These are phyloP conservation scores for Melanostigma gelatinosum DNA, from an alignment of 2,113 vertebrate species.

Conservation along the genomic window DNA sequence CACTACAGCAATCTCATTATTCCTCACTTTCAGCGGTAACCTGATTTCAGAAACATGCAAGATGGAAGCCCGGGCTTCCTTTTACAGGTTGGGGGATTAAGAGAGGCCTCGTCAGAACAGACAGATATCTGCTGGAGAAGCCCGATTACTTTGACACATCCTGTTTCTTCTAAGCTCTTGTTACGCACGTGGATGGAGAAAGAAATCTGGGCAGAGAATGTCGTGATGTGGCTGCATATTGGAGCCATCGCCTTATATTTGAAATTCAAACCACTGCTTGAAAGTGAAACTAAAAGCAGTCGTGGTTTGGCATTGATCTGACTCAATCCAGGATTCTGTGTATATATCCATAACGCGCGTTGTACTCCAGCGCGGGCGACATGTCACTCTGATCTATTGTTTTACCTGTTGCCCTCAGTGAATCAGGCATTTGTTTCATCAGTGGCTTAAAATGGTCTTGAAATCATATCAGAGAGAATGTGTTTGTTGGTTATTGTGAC, in stretches of 20 bases:
- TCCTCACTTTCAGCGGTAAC: constrained; percentile 28
- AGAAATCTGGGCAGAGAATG: too few relatives aligned
- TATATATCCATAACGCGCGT: background rate
- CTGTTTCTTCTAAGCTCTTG: background rate
- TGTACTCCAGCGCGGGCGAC: too few relatives aligned
- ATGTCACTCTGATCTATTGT: background rate
- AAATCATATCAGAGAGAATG: too few relatives aligned
- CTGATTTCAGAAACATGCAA: constrained; percentile 28
- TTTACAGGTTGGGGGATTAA: constrained; percentile 42
- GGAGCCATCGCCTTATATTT: background rate
- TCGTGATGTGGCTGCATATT: background rate
- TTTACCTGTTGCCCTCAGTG: background rate
- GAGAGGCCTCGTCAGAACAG: constrained; percentile 9
- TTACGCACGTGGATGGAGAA: background rate
- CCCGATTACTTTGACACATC: background rate
- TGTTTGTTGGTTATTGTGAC: too few relatives aligned
- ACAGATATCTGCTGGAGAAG: background rate
- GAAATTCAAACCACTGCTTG: background rate
- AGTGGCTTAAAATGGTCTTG: too few relatives aligned
- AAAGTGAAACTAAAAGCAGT: background rate
- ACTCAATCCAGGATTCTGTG: too few relatives aligned
- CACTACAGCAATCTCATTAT: constrained; percentile 43
- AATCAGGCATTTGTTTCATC: background rate
- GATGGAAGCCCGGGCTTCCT: constrained; percentile 17
- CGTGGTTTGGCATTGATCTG: background rate